A percentile compares a stretch with the other conserved stretches of the same genome.
Conservation (phyloP, 2,797 vertebrate species). For the Peromyscus melanophrys region DNA sequence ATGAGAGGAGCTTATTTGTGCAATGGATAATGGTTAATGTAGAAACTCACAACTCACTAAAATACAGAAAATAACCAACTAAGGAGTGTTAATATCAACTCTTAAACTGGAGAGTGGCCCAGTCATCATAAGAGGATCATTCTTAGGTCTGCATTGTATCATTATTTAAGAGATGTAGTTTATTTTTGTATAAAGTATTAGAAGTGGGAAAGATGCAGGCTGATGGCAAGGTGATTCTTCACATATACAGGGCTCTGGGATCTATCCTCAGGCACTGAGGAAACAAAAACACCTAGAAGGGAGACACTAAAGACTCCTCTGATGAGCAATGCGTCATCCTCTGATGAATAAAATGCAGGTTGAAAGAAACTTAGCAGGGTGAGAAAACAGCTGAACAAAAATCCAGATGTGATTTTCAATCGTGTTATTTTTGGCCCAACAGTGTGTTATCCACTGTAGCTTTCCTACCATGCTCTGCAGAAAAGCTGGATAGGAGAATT, state of each 20-base stretch:
- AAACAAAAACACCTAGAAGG: not conserved
- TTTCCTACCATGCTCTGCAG: not conserved
- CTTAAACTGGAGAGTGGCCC: not conserved
- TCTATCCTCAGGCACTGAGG: not conserved
- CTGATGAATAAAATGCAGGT: not conserved
- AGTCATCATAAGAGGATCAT: not conserved
- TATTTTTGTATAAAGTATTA: slow-evolving; percentile 19
- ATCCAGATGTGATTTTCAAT: slow-evolving; percentile 32
- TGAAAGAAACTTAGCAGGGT: not conserved
- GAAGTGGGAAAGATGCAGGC: not conserved
- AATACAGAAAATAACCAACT: not conserved
- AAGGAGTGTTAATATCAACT: not conserved
- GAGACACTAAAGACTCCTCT: not conserved
- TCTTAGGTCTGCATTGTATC: not conserved
- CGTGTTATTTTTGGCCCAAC: not conserved
- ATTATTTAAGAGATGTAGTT: slow-evolving; percentile 15
- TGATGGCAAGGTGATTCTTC: not conserved
- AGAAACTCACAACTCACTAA: not conserved
- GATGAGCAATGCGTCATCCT: not conserved
- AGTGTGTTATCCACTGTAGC: not conserved
- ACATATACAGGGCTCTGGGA: not conserved
- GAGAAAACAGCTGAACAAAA: not conserved
- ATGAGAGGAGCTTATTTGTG: not conserved
- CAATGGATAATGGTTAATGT: not conserved
- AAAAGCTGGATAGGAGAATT: not conserved